Base-by-base conservation (phyloP, 2,888 invertebrate genomes). In the Philereme vetulata region DNA sequence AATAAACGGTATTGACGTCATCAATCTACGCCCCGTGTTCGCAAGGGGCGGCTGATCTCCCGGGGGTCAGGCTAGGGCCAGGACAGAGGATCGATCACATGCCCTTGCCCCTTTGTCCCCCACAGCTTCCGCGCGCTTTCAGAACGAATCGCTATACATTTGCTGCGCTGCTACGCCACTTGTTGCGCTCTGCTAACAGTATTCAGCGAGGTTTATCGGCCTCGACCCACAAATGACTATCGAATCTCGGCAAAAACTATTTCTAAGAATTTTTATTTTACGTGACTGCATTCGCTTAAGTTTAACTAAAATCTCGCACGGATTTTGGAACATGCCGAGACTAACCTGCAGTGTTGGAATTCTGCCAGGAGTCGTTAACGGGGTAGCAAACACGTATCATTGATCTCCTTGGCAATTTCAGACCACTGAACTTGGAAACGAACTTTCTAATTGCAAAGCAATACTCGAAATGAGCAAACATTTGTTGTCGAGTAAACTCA, bases 31-130 rank as follows among this genome's bases (percentile, higher is more conserved):
- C 57, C 60, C 63, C 51, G 54, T 65, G 51, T 55, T 68, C 68
- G 68, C 67, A 68, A 60, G 70, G 68, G 63, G 66, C 63, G 65
- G 68, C 65, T 70, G 68, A 62, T 68, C 70, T 67, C 71, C 70
- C 71, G 62, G 66, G 72, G 86, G 87, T 87, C 87, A 87, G 75
- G 87, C 86, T 78, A 85, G 72, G 73, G 81, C 75, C 85, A 76
- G 80, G 80, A 81, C 55, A 58, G 72, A 59, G 64, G 75, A 85
- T 86, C 84, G 85, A 86, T 85, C 71, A 64, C 67, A 68, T 76
- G 84, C 77, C 85, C 85, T 84, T 86, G 83, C 77, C 75, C 80
- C 76, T 66, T 67, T 65, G 72, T 66, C 64, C 51, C 64, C 51
- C 61, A 67, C 62, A 56, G 62, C 66, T 70, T 72, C 72, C 71